Percentiles rank a stretch among this genome's conserved stretches.
Conservation (phyloP, 1,140 invertebrate species). For the Anoplolepis gracilipes region DNA sequence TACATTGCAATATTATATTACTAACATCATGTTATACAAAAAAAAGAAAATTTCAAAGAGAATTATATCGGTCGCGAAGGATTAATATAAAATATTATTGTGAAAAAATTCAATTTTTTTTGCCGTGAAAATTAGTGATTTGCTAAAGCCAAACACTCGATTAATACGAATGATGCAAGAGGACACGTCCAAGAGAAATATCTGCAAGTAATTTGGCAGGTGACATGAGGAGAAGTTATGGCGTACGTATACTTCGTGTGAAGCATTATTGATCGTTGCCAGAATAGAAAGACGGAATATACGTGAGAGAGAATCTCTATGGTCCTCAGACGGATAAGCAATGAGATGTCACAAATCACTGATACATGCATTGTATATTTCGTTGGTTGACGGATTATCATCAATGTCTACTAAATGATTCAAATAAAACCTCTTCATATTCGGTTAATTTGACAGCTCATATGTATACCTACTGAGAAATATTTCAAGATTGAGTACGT, state of each 20-base stretch:
- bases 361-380: slow-evolving; percentile 52
- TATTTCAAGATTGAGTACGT: not conserved
- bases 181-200: slow-evolving; percentile 55
- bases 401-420: slow-evolving; percentile 28
- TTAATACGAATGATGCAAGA: slow-evolving; percentile 72
- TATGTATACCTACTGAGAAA: not conserved
- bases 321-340: not conserved
- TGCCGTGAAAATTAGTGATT: not conserved
- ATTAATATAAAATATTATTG: not conserved
- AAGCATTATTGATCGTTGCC: slow-evolving; percentile 74
- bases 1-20: not conserved
- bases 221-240: slow-evolving; percentile 50
- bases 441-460: slow-evolving; percentile 6
- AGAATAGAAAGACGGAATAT: slow-evolving; percentile 65
- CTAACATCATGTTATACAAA: not conserved
- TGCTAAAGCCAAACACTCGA: not conserved
- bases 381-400: slow-evolving; percentile 11
- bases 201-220: slow-evolving; percentile 66
- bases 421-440: slow-evolving; percentile 9
- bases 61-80: not conserved
- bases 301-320: slow-evolving; percentile 28
- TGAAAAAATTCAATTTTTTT: not conserved
- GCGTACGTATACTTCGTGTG: slow-evolving; percentile 58
- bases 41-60: not conserved
- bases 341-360: slow-evolving; percentile 25